Conservation (phyloP, 1,140 invertebrate genomes). For the Globodera ellingtonae region DNA sequence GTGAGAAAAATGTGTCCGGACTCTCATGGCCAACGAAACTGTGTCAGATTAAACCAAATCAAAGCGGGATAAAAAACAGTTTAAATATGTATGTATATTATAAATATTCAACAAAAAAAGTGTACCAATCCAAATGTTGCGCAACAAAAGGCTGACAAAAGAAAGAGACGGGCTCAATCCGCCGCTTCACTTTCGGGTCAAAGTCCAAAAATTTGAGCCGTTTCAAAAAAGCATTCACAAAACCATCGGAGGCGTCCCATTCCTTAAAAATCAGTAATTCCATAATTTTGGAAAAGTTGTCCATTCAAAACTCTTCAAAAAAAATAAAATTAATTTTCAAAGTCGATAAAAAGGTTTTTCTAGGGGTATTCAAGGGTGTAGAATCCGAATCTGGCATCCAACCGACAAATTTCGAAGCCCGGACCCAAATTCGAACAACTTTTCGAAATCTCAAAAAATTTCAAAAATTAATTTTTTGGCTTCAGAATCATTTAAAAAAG, state of each 20-base stretch:
- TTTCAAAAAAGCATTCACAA: conserved; percentile 49
- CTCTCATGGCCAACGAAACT: conserved; percentile 57
- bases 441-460: too few species aligned
- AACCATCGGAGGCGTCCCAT: conserved; percentile 55
- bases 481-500: too few species aligned
- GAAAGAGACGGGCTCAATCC: conserved; percentile 60
- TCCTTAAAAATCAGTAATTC: conserved; percentile 26
- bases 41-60: conserved; percentile 10
- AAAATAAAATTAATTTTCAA: too few species aligned
- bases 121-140: conserved; percentile 52
- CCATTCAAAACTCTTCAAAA: too few species aligned
- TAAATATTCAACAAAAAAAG: conserved; percentile 4
- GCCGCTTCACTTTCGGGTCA: conserved; percentile 46
- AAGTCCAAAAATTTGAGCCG: conserved; percentile 59
- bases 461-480: too few species aligned
- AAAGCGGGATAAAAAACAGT: neutral
- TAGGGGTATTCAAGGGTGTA: too few species aligned
- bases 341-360: too few species aligned
- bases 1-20: conserved; percentile 78
- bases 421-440: too few species aligned
- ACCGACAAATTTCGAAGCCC: too few species aligned
- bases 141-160: conserved; percentile 59
- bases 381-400: too few species aligned
- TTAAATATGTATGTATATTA: conserved; percentile 8
- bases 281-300: too few species aligned